A percentile compares a stretch with the other conserved stretches of the same genome.
Conservation (phyloP, 2,888 invertebrate genomes). For the Apoda limacodes region DNA sequence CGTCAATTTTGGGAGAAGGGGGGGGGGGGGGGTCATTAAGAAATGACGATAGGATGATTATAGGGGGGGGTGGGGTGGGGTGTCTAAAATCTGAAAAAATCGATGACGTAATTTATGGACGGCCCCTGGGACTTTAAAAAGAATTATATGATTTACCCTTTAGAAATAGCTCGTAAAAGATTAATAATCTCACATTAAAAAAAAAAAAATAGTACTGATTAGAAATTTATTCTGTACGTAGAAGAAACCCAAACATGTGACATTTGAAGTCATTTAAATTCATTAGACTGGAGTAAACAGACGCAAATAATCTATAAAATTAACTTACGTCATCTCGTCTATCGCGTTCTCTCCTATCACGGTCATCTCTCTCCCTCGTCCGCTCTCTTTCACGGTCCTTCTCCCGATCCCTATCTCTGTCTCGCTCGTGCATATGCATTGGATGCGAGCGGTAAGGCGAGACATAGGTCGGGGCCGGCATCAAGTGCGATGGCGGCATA, state of each 20-base stretch:
- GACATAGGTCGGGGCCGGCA: conserved; percentile 29
- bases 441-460: conserved; percentile 30
- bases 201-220: too few relatives aligned
- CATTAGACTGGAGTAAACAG: not conserved
- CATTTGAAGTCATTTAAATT: not conserved
- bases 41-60: too few relatives aligned
- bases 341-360: conserved; percentile 41
- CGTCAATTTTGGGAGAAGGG: too few relatives aligned
- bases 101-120: too few relatives aligned
- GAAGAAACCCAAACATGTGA: too few relatives aligned
- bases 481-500: conserved; percentile 37
- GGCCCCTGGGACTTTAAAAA: too few relatives aligned
- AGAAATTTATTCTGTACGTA: too few relatives aligned
- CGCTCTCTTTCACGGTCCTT: conserved; percentile 49
- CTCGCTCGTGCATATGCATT: conserved; percentile 31
- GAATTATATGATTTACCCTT: conserved; percentile 2
- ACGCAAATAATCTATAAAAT: conserved; percentile 6
- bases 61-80: too few relatives aligned
- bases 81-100: too few relatives aligned
- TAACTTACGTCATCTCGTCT: conserved; percentile 47
- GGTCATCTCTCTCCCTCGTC: conserved; percentile 36
- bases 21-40: too few relatives aligned
- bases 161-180: not conserved
- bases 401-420: conserved; percentile 53
- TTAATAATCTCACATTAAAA: too few relatives aligned